A percentile compares a stretch with the other conserved stretches of the same genome.
These are phyloP conservation scores for Arizona elegans DNA, from an alignment of 2,113 vertebrate species.

Conservation along the genomic window DNA sequence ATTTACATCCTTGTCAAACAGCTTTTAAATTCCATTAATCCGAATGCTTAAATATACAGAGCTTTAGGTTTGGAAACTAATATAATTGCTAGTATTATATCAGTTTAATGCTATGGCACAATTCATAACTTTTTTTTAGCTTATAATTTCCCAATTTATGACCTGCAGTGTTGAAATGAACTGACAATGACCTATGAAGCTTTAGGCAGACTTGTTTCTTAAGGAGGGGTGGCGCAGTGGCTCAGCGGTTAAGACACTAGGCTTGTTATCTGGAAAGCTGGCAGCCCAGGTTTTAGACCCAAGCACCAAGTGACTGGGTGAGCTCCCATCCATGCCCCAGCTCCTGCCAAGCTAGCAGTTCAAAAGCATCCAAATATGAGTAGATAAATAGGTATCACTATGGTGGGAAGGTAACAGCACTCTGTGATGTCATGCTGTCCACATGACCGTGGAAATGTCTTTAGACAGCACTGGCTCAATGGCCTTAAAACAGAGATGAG, in stretches of 20 bases:
- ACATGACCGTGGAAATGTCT: background rate
- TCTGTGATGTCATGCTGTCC: background rate
- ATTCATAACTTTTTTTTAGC: background rate
- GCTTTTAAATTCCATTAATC: background rate
- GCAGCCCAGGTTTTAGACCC: background rate
- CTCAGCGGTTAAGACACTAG: background rate
- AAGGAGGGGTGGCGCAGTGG: background rate
- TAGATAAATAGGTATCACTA: background rate
- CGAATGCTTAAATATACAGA: background rate
- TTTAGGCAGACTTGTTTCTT: background rate
- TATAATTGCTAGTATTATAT: background rate
- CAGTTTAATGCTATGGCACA: background rate
- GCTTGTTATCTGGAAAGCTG: background rate
- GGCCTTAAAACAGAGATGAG: background rate
- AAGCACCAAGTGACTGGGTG: background rate
- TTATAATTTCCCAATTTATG: background rate
- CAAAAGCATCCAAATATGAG: background rate
- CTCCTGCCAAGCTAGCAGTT: background rate
- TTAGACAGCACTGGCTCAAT: background rate
- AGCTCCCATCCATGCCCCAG: background rate
- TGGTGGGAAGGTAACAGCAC: background rate
- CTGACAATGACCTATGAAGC: background rate
- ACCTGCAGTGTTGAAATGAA: background rate
- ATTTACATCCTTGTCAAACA: background rate
- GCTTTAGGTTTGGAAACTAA: background rate